Evolutionary conservation across 2,113 vertebrate genomes (phyloP).

Genomic region (Cochlearius cochlearius): DNA sequence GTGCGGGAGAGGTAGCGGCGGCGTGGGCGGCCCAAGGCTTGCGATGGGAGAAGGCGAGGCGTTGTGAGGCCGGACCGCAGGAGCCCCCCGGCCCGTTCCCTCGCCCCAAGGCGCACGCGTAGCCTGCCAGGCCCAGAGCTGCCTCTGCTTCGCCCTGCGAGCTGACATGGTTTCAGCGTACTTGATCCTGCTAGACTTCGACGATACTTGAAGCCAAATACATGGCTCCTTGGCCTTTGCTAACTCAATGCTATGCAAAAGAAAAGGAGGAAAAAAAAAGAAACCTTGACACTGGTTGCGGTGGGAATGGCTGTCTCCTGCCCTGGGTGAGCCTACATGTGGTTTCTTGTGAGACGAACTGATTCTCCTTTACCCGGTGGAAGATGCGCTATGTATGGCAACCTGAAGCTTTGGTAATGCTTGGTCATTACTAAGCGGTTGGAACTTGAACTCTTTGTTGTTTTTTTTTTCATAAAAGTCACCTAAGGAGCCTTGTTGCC

Average conservation of each 20-base stretch:
- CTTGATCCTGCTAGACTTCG: not conserved
- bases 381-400: not conserved
- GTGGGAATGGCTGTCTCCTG: conserved; percentile 34
- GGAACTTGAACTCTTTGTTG: not conserved
- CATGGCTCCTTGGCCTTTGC: not conserved
- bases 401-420: not conserved
- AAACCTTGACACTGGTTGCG: not conserved
- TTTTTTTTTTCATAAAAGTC: not conserved
- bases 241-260: conserved; percentile 64
- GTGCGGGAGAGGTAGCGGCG: not conserved
- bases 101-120: not conserved
- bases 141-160: not conserved
- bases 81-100: not conserved
- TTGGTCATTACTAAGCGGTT: not conserved
- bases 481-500: conserved; percentile 15
- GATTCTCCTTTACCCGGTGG: not conserved
- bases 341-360: conserved; percentile 23
- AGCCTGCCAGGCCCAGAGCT: not conserved
- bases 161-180: not conserved
- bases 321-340: conserved; percentile 8
- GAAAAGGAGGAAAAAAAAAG: conserved; percentile 59
- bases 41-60: not conserved
- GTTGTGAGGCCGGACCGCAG: not conserved
- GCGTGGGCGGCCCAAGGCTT: not conserved
- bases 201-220: conserved; percentile 3